Conservation (phyloP, 1,140 invertebrate genomes). For the Aphelenchoides fujianensis region DNA sequence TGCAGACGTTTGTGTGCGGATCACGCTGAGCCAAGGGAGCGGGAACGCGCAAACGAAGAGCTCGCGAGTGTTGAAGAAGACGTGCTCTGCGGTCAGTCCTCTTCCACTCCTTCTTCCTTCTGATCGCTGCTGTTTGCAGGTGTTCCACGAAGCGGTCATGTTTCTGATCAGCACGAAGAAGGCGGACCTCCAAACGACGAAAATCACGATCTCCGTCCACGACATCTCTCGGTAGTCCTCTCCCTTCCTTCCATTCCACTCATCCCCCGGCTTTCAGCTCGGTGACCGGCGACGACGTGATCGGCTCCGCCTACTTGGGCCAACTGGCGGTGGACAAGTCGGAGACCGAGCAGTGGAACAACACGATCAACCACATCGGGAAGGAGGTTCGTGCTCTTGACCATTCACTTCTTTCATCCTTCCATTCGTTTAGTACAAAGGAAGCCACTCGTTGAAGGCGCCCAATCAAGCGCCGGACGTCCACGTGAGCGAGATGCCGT, state of each 20-base stretch:
- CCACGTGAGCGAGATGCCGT: constrained; percentile 53
- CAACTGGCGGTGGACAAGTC: constrained; percentile 57
- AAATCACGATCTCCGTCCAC: constrained; percentile 60
- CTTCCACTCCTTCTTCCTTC: not conserved
- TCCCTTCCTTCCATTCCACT: not conserved
- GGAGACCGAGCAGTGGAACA: constrained; percentile 59
- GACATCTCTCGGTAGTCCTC: constrained; percentile 50
- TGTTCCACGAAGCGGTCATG: constrained; percentile 62
- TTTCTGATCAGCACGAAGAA: constrained; percentile 57
- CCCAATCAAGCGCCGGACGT: constrained; percentile 52
- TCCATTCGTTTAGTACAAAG: too few species aligned
- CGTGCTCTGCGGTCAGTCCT: constrained; percentile 3
- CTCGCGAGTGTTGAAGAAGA: constrained; percentile 49
- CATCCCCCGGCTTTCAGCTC: constrained; percentile 38
- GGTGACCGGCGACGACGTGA: constrained; percentile 58
- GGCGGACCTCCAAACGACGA: constrained; percentile 48
- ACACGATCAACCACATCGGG: constrained; percentile 57
- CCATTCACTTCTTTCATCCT: too few species aligned
- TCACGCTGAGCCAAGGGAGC: constrained; percentile 48
- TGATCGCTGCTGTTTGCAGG: not conserved
- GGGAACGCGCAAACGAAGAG: constrained; percentile 51
- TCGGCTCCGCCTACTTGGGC: constrained; percentile 56
- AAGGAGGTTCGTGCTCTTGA: too few species aligned
- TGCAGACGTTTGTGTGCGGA: constrained; percentile 56
- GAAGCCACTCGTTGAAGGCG: constrained; percentile 49